Base-by-base conservation (phyloP, 1,140 invertebrate genomes). In the Drosophila bipectinata region DNA sequence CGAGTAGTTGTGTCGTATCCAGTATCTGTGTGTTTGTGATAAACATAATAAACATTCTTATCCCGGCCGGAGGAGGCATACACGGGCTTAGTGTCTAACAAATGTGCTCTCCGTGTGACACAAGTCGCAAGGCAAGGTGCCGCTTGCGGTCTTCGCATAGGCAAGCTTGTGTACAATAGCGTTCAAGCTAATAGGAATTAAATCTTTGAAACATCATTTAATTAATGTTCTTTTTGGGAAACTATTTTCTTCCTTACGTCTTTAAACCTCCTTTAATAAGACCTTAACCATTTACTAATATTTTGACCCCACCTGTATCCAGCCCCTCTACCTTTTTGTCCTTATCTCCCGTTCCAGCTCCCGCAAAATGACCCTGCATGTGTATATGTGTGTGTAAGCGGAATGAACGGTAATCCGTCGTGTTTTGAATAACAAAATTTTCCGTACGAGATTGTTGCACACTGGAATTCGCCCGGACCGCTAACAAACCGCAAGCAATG, bases 361-460 rank as follows among this genome's bases (percentile, higher is more conserved):
- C 44, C 10, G 8, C 48, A 32, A 15, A 53, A 57, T 45, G 15
- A 21, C 44, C 18, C 7, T 18, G 44, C 18, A 24, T 21, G 15
- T 47, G 30, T 63, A 32, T 76, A 60, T 67, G 66, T 75, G 62
- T 72, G 64, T 71, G 72, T 88, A 83, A 87, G 62, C 79, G 83
- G 83, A 87, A 87, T 88, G 83, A 87, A 87, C 83, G 83, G 83
- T 87, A 87, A 88, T 87, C 83, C 76, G 83, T 87, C 83, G 83
- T 87, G 83, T 87, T 88, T 87, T 88, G 83, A 87, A 87, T 87
- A 87, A 87, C 83, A 87, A 87, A 87, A 87, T 88, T 77, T 75
- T 56, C 78, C 53, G 83, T 72, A 77, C 75, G 75, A 87, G 82
- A 87, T 87, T 87, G 83, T 73, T 82, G 49, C 60, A 76, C 66